These are phyloP conservation scores for Sylvilagus bachmani DNA, from an alignment of 2,113 vertebrate species.

Conservation along the genomic window DNA sequence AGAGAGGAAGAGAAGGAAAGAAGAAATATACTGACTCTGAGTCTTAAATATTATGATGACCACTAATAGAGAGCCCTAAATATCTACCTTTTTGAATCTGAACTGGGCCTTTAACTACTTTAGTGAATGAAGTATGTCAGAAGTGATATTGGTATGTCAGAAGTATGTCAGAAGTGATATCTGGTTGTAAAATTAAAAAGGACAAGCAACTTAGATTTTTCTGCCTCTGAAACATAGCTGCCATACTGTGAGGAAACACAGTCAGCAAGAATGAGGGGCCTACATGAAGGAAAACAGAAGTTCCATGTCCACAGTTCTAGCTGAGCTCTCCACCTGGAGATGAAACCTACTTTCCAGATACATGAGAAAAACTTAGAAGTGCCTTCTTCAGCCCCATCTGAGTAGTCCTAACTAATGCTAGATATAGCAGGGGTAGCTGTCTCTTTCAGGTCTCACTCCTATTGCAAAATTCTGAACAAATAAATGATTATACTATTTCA, in stretches of 20 bases:
- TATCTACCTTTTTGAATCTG: background rate
- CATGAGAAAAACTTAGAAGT: background rate
- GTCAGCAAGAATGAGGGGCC: background rate
- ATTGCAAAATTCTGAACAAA: constrained; percentile 35
- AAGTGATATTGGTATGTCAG: background rate
- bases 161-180: background rate
- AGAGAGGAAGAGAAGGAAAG: background rate
- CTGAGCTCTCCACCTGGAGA: background rate
- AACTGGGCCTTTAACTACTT: background rate
- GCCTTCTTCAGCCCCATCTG: background rate
- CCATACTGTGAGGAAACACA: background rate
- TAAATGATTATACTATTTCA: constrained; percentile 16
- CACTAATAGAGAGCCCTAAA: background rate
- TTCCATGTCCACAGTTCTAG: background rate
- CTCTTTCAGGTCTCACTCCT: background rate
- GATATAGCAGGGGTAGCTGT: background rate
- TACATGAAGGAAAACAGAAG: background rate
- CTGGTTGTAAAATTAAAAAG: background rate
- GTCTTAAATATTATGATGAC: background rate
- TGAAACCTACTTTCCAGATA: background rate
- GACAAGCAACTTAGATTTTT: background rate
- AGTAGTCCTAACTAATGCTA: background rate
- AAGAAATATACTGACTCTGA: background rate
- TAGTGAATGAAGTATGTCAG: background rate
- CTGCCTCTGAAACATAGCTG: background rate